Base-by-base conservation (phyloP, 92 coral and sea anemone species). In the Zoanthus sansibaricus region DNA sequence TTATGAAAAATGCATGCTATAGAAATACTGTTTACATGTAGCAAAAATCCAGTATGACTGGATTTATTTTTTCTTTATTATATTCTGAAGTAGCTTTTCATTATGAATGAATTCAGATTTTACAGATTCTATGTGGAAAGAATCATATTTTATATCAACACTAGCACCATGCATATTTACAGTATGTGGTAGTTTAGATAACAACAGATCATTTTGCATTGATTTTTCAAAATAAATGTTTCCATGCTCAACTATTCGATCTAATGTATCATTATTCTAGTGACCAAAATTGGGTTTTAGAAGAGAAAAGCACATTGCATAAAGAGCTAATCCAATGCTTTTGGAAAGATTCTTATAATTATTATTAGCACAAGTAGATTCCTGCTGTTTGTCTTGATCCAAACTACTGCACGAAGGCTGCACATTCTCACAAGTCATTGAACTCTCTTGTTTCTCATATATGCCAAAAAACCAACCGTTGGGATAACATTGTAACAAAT, bases 271-370 rank as follows among this genome's bases (percentile, higher is more conserved):
- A 61, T 61, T 61, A 61, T 61, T 61, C 69, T 32, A 61, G 69
- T 61, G 69, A 61, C 69, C 69, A 61, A 61, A 61, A n/a, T 61
- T 61, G 69, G 69, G 69, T 61, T 61, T 61, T 61, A 61, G 69
- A 61, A 61, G 69, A 61, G 69, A 61, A 61, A 61, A 61, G 69
- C 30, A 61, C 69, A 61, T 61, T 61, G 69, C 69, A 61, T n/a
- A 61, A 61, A 61, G 69, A 61, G 69, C 69, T 61, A 61, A 61
- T 61, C 69, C 69, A 61, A 61, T 61, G 69, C 69, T 61, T 61
- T 61, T 61, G 25, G 69, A 32, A 61, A 17, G 69, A 61, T 61
- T 61, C 69, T 61, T 17, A 61, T 61, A n/a, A 61, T 61, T 61
- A 61, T 61, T 61, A 61, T 9, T 61, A 61, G 69, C 69, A 61